Evolutionary conservation across 2,113 vertebrate genomes (phyloP), one percentile per base, ranked within the genome.

Genomic region (Oxyruncus cristatus): DNA sequence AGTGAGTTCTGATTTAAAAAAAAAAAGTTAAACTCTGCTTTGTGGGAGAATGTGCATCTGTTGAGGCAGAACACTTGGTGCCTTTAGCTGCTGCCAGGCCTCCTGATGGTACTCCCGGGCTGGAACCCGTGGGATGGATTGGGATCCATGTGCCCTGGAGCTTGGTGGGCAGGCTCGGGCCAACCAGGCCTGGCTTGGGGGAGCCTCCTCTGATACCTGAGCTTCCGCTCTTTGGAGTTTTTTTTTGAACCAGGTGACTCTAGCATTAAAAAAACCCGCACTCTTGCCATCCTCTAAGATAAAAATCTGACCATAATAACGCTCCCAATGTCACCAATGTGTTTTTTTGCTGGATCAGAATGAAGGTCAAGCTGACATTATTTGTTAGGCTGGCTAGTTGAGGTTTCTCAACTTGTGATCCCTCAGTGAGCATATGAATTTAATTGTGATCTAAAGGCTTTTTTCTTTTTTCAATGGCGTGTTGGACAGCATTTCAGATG

Each of bases 1-100:
- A 21, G 47, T 16, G 55, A 46, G 50, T 72, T 92, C 41, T 71
- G 53, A 67, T 15, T 42, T 2, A 42, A 55, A 59, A 58, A 37
- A 72, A 80, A 81, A 55, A 74, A 26, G 24, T 75, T 72, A 50
- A 85, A 13, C 71, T 84, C 28, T 65, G 66, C 58, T 53, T 85
- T 88, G 50, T 93, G 92, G 79, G 85, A 89, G 89, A 67, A 71
- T 77, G 52, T 86, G 75, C 74, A 72, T 88, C 90, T 95, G 85
- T 88, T 82, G 85, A 92, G 66, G 27, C 22, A 37, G 82, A 94
- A 37, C 70, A 78, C 70, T 95, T 2, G 19, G 74, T 72, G 75
- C 71, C 73, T 85, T 42, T 46, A 49, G 89, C 73, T 30, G 65
- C 61, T 92, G 88, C 83, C 71, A 56, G 63, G 27, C 2, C 0